These are phyloP conservation scores for Vipera ursinii DNA, from an alignment of 2,797 vertebrate species.

Conservation along the genomic window DNA sequence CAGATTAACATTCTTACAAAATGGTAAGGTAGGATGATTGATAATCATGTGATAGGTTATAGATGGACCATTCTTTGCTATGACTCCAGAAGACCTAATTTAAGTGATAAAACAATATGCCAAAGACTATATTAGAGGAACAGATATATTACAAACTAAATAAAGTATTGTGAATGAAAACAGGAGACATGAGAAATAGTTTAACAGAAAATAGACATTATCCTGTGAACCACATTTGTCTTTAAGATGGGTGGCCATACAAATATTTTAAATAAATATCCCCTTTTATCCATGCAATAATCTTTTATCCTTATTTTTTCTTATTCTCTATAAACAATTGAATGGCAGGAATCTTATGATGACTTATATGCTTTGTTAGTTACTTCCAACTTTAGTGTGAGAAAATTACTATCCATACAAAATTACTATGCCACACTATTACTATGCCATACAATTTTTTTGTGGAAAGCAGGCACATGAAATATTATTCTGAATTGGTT, in stretches of 20 bases:
- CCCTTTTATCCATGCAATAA: not conserved
- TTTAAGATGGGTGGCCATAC: not conserved
- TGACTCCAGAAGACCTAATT: not conserved
- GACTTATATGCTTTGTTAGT: not conserved
- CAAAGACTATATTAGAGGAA: not conserved
- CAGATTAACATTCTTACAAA: slow-evolving; percentile 19
- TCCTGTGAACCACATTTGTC: not conserved
- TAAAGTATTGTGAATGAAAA: not conserved
- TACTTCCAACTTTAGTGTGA: not conserved
- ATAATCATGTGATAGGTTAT: slow-evolving; percentile 30
- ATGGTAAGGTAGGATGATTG: slow-evolving; percentile 16
- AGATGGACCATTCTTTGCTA: slow-evolving; percentile 17
- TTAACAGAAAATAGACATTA: not conserved
- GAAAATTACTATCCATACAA: not conserved
- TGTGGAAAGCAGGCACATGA: not conserved
- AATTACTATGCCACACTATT: not conserved
- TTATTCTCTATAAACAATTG: not conserved
- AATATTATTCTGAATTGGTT: not conserved
- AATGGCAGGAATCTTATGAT: not conserved
- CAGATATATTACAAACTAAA: not conserved
- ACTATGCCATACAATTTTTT: not conserved
- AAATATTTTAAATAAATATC: not conserved
- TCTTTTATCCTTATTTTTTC: not conserved
- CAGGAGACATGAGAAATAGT: not conserved
- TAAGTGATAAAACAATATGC: not conserved